A percentile compares a stretch with the other conserved stretches of the same genome.
Conservation (phyloP, 2,797 vertebrate genomes). For the Pelochelys cantorii region DNA sequence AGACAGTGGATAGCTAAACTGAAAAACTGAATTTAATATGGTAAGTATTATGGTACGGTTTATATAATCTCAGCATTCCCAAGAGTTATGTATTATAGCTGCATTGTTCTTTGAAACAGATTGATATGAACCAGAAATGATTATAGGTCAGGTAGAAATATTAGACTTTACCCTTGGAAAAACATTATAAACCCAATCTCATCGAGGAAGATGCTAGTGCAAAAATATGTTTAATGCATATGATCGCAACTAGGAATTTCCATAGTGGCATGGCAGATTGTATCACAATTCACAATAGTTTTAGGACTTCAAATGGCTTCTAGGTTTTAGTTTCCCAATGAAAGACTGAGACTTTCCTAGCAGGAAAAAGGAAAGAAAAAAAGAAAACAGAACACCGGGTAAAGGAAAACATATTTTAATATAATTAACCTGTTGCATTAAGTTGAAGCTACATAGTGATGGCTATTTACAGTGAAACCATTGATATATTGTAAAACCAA, state of each 20-base stretch:
- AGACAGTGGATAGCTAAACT: constrained; percentile 71
- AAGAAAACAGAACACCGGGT: background rate
- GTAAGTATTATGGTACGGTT: constrained; percentile 68
- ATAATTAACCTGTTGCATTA: background rate
- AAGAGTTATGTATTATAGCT: constrained; percentile 52
- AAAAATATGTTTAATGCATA: background rate
- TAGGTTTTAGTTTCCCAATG: background rate
- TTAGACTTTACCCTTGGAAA: constrained; percentile 39
- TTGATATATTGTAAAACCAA: background rate
- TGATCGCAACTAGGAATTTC: background rate
- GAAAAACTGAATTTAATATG: constrained; percentile 73
- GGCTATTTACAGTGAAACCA: background rate
- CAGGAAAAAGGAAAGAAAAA: background rate
- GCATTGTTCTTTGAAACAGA: constrained; percentile 61
- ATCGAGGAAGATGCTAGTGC: constrained; percentile 14
- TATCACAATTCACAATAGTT: background rate
- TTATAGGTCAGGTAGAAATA: constrained; percentile 60
- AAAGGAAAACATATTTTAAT: background rate
- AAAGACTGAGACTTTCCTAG: background rate
- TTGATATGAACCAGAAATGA: constrained; percentile 45
- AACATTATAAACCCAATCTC: background rate
- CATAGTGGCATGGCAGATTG: background rate
- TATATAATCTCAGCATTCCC: constrained; percentile 67
- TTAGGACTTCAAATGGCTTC: background rate
- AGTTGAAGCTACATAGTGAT: background rate